Percentiles rank a stretch among this genome's conserved stretches.
Conservation (phyloP, 2,888 invertebrate species). For the Papilio demoleus region DNA sequence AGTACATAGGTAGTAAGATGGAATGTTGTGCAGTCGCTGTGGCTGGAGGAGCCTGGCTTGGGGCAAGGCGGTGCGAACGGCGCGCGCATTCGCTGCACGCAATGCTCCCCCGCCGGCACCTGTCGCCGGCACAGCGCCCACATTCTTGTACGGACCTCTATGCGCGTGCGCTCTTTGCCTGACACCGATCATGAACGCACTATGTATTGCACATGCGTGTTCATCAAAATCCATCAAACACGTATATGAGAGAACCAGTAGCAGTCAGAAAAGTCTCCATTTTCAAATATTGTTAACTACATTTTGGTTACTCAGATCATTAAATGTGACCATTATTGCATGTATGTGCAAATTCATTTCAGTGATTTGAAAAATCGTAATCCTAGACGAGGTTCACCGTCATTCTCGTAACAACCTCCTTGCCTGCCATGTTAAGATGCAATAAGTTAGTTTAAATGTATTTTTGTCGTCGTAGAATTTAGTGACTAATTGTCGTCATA, state of each 20-base stretch:
- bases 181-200: slow-evolving; percentile 40
- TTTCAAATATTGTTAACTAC: background rate
- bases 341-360: slow-evolving; percentile 4
- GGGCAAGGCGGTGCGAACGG: slow-evolving; percentile 56
- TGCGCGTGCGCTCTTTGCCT: slow-evolving; percentile 56
- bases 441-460: slow-evolving; percentile 10
- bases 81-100: slow-evolving; percentile 57
- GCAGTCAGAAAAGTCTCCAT: background rate
- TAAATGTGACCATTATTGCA: slow-evolving; percentile 10
- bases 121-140: slow-evolving; percentile 75
- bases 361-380: slow-evolving; percentile 34
- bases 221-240: slow-evolving; percentile 35
- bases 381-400: slow-evolving; percentile 12
- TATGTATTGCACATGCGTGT: slow-evolving; percentile 35
- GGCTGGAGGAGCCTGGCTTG: slow-evolving; percentile 77
- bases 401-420: background rate
- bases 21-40: slow-evolving; percentile 81
- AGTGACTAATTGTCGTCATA: slow-evolving; percentile 19
- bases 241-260: background rate
- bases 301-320: slow-evolving; percentile 16
- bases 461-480: slow-evolving; percentile 15
- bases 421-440: slow-evolving; percentile 9
- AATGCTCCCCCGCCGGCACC: slow-evolving; percentile 58
- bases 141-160: slow-evolving; percentile 60
- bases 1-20: slow-evolving; percentile 18